Conservation (phyloP, 2,797 vertebrate species). For the Sarcophilus harrisii region DNA sequence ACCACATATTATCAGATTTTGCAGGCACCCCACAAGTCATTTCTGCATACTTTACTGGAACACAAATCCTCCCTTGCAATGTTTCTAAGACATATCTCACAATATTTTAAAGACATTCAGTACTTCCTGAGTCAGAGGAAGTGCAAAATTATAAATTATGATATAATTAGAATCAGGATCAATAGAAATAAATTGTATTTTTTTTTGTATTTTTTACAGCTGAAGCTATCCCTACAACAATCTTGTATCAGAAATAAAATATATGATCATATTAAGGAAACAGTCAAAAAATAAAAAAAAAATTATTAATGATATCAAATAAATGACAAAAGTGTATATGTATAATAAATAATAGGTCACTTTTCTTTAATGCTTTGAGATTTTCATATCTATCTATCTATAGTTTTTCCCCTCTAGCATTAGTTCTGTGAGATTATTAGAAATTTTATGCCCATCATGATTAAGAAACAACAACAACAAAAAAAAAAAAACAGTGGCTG, state of each 20-base stretch:
- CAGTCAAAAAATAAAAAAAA: neutral
- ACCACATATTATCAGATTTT: too few species aligned
- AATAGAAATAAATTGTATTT: neutral
- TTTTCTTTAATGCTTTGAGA: neutral
- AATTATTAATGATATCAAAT: neutral
- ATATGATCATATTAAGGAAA: neutral
- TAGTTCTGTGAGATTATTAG: neutral
- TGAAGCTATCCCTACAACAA: neutral
- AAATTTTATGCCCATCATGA: neutral
- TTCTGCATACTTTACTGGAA: neutral
- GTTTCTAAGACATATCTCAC: neutral
- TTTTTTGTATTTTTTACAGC: neutral
- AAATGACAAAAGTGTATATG: neutral
- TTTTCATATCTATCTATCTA: neutral
- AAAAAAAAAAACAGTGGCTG: neutral
- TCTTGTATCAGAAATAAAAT: too few species aligned
- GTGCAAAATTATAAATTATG: neutral
- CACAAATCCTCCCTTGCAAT: neutral
- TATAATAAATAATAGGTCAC: neutral
- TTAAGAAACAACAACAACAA: too few species aligned
- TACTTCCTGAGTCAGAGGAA: neutral
- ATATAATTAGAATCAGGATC: neutral
- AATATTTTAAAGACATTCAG: neutral
- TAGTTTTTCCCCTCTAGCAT: neutral
- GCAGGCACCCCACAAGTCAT: too few species aligned